phyloP scores from a whole-genome alignment of 2,888 invertebrate genomes.

The Caenorhabditis sp. region DNA sequence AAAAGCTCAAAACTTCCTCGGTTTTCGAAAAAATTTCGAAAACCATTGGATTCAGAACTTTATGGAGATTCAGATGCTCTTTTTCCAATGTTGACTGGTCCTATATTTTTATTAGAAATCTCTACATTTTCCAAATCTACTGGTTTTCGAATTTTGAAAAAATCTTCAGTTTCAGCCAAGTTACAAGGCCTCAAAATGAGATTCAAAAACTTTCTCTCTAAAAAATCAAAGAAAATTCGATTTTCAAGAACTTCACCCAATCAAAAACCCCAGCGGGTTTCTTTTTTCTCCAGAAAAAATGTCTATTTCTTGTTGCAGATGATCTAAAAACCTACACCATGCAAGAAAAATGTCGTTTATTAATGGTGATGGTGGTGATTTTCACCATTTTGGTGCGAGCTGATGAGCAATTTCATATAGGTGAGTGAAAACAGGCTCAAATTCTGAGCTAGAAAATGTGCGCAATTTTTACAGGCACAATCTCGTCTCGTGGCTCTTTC shows the following conservation, averaged over 20 bases:
- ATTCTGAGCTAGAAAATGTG: not conserved
- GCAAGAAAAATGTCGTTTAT: conserved; percentile 44
- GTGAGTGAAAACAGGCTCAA: not conserved
- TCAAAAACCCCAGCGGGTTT: not conserved
- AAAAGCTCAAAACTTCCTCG: too few species aligned
- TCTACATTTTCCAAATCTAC: not conserved
- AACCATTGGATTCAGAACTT: too few species aligned
- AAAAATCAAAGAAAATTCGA: too few species aligned
- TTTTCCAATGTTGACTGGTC: conserved; percentile 56
- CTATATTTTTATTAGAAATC: conserved; percentile 25
- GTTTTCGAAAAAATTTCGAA: too few species aligned
- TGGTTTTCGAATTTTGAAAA: not conserved
- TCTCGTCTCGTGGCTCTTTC: conserved; percentile 47
- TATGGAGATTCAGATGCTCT: conserved; percentile 61
- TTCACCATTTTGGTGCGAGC: not conserved
- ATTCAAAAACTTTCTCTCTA: too few species aligned
- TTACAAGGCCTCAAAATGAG: too few species aligned
- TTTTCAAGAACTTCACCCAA: not conserved
- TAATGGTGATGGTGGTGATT: conserved; percentile 9
- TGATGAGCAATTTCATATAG: conserved; percentile 39
- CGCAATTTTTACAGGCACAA: conserved; percentile 34
- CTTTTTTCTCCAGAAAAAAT: conserved; percentile 2
- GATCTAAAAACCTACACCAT: conserved; percentile 44
- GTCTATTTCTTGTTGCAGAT: conserved; percentile 35
- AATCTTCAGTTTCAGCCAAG: too few species aligned